phyloP scores from a whole-genome alignment of 2,797 vertebrate species.

The Tragelaphus oryx region DNA sequence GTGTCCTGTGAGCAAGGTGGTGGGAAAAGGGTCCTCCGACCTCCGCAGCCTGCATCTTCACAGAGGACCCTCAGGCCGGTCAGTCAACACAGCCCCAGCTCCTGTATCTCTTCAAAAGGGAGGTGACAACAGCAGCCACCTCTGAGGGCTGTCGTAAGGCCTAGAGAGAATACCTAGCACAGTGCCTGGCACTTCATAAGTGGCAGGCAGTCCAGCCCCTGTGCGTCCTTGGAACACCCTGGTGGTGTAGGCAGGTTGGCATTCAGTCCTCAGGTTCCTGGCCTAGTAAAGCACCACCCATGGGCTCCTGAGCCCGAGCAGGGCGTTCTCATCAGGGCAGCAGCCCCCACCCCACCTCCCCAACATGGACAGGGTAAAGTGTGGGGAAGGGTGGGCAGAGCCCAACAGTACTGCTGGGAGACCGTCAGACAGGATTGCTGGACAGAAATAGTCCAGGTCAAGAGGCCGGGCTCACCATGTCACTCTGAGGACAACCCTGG shows the following conservation, averaged over 20 bases:
- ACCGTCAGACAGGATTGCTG: neutral
- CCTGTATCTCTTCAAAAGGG: neutral
- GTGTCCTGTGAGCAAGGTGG: neutral
- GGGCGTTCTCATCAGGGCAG: neutral
- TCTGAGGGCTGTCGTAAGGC: fast-evolving
- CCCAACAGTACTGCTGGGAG: neutral
- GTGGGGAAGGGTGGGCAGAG: neutral
- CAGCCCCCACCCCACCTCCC: neutral
- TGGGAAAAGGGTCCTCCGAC: fast-evolving
- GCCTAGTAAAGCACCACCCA: neutral
- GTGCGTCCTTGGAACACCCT: neutral
- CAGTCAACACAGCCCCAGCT: fast-evolving
- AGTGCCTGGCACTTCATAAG: neutral
- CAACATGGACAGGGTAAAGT: neutral
- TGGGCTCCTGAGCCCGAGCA: neutral
- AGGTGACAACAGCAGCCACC: neutral
- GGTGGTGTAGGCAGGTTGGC: neutral
- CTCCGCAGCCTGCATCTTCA: neutral
- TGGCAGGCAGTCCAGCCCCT: neutral
- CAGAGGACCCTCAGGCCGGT: neutral
- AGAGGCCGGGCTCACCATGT: neutral
- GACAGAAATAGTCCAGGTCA: neutral
- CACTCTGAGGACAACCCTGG: neutral
- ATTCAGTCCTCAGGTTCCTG: neutral
- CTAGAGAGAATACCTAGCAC: no score